A percentile compares a stretch with the other conserved stretches of the same genome.
Conservation (phyloP, 2,113 vertebrate genomes). For the Syngnathus scovelli region DNA sequence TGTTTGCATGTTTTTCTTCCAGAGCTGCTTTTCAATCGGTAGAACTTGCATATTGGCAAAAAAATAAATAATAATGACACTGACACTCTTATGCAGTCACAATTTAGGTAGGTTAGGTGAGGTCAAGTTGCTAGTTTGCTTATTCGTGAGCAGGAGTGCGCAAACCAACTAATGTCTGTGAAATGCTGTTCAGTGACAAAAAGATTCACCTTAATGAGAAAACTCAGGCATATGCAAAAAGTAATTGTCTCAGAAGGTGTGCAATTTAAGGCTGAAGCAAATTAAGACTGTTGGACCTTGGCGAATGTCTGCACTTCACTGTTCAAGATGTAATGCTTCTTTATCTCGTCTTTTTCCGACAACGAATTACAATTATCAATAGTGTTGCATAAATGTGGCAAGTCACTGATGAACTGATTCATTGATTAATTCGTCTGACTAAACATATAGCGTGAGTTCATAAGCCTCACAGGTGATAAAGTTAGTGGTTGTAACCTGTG, state of each 20-base stretch:
- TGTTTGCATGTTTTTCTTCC: too few species aligned
- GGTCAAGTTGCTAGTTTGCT: background rate
- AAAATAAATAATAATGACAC: too few species aligned
- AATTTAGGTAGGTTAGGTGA: background rate
- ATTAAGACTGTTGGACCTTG: background rate
- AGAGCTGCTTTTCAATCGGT: too few species aligned
- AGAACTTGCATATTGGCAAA: too few species aligned
- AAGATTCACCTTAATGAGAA: background rate
- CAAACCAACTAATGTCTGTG: background rate
- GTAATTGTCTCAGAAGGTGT: background rate
- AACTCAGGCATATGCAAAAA: background rate
- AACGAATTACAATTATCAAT: background rate
- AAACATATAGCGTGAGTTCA: background rate
- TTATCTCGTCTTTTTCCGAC: background rate
- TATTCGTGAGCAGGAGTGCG: background rate
- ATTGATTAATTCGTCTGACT: background rate
- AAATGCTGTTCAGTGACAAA: background rate
- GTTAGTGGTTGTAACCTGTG: too few species aligned
- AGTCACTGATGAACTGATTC: background rate
- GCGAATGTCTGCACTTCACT: background rate
- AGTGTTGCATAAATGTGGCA: background rate
- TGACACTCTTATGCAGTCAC: background rate
- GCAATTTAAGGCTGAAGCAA: background rate
- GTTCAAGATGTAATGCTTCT: background rate
- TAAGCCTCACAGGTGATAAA: background rate